Evolutionary conservation across 64 coral and sea anemone species (phyloP), one percentile per base, ranked within the genome.

Genomic region (Anthopleura sola): DNA sequence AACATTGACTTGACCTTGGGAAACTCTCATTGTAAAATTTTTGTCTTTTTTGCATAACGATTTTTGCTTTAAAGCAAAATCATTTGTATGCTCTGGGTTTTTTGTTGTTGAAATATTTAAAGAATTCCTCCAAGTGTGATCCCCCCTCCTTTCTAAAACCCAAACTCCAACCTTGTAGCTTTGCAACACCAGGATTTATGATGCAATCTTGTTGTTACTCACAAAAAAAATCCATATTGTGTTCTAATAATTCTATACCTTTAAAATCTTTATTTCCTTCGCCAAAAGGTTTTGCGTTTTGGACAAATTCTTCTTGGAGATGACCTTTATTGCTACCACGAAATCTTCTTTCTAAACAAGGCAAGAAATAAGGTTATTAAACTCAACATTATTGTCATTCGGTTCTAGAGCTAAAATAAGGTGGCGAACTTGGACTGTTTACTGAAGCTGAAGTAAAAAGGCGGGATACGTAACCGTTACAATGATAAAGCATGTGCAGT

Each of bases 191-290:
- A 62, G 11, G 17, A n/a, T 11, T 62, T 26, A 62, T 71, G 66
- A 71, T 71, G 66, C 66, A 71, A 71, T 34, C 29, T 34, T 71
- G 14, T 32, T 32, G n/a, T 71, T 71, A 71, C 10, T 32, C 7
- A 34, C 31, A 32, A 32, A 34, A 71, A 71, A 53, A 53, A 5
- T 15, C 50, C 50, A 53, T 53, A 17, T 53, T 53, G 50, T 53
- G 16, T 26, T n/a, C 20, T 23, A 56, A n/a, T n/a, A n/a, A 53
- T 53, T 56, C 77, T 84, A 60, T 48, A 98, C 95, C 95, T 98
- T 94, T 34, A 98, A 76, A 64, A 98, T 98, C 56, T 98, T 98
- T 44, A 98, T 98, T 82, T 98, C 95, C 85, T 98, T 98, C 44
- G 95, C 92, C 12, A 98, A 88, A 34, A 98, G 89, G 89, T 86